phyloP scores from a whole-genome alignment of 1,140 invertebrate genomes.

The Meloidogyne floridensis region DNA sequence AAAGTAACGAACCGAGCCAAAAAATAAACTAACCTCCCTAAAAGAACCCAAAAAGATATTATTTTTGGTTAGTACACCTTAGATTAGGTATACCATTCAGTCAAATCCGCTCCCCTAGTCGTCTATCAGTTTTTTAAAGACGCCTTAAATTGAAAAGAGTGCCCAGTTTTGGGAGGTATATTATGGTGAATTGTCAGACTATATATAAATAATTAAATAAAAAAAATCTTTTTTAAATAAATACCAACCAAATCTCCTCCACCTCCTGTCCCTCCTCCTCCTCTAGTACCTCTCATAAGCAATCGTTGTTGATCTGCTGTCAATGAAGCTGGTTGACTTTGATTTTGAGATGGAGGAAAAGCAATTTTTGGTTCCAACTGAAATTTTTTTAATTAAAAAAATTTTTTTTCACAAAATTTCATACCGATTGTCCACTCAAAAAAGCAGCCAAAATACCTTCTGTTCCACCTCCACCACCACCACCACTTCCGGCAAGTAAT shows the following conservation, averaged over 20 bases:
- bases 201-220: neutral
- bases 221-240: neutral
- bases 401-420: neutral
- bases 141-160: too few species aligned
- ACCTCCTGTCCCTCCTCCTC: neutral
- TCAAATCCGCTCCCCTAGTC: too few species aligned
- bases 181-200: too few species aligned
- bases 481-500: neutral
- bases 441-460: constrained; percentile 31
- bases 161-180: too few species aligned
- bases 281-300: neutral
- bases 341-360: constrained; percentile 1
- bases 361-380: constrained; percentile 14
- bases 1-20: too few species aligned
- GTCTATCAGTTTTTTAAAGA: too few species aligned
- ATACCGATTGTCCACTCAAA: constrained; percentile 28
- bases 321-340: neutral
- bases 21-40: too few species aligned
- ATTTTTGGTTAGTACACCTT: too few species aligned
- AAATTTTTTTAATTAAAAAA: neutral
- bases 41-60: too few species aligned
- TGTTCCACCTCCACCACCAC: neutral
- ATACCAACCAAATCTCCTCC: neutral
- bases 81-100: too few species aligned
- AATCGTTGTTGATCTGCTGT: neutral